Evolutionary conservation across 1,140 invertebrate species (phyloP), one percentile per base, ranked within the genome.

Genomic region (Brachionus rubens): DNA sequence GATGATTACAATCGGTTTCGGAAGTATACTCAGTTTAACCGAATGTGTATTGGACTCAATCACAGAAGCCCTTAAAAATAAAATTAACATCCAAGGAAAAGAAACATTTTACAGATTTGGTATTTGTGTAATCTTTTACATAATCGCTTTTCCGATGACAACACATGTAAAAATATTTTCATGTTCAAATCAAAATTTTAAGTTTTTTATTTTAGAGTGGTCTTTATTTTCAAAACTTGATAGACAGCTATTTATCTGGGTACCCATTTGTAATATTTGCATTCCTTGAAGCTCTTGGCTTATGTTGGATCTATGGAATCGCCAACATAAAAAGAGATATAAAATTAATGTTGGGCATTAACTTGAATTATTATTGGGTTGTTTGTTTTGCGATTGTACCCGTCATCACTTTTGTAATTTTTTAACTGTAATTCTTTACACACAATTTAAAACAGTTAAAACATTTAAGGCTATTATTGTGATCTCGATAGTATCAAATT

Each of bases 1-100:
- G 96, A 88, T 99, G 54, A 87, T 98, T 2, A 91, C 97, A 76
- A 91, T 99, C 46, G 96, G 94, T 26, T 87, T 98, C 52, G 96
- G 98, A 84, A 62, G 52, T 43, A 59, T 56, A 7, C 21, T 76
- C 3, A 56, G 48, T 47, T 46, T 62, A 24, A 62, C n/a, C 21
- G 72, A 76, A 41, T 56, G 48, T 40, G 52, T 76, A 1, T 14
- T 76, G 10, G 48, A 54, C 16, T 56, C 72, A n/a, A 26, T 76
- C 6, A 56, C 46, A n/a, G 72, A 76, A 26, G 36, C 48, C 10
- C 21, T 76, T 1, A 76, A 59, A 30, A 36, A n/a, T 19, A 76
- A 43, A 56, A 76, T 77, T 46, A 65, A 78, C 12, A 68, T 33
- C n/a, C 28, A 62, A 4, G 36, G 40, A 1, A 56, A 41, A 41